Evolutionary conservation across 2,888 invertebrate species (phyloP).

Genomic region (Pyrocoelia pectoralis): DNA sequence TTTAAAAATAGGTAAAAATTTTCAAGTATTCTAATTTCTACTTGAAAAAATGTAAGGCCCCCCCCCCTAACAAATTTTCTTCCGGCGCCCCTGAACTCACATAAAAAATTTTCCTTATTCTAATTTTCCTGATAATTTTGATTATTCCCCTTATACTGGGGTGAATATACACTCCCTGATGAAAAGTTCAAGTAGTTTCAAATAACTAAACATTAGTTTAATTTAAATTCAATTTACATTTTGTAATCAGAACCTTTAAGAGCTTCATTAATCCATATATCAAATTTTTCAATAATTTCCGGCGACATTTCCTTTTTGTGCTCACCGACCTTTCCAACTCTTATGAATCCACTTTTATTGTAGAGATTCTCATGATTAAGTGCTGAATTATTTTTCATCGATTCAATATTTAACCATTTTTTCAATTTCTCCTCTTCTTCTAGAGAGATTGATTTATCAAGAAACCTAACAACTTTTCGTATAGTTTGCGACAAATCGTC

Average conservation of each 20-base stretch:
- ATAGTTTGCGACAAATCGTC: slow-evolving; percentile 29
- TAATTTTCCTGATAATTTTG: too few species aligned
- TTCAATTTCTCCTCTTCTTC: slow-evolving; percentile 54
- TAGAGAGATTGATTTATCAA: slow-evolving; percentile 45
- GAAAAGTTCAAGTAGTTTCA: too few species aligned
- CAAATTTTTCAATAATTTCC: slow-evolving; percentile 16
- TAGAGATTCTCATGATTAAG: slow-evolving; percentile 51
- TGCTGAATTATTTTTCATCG: slow-evolving; percentile 62
- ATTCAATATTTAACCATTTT: slow-evolving; percentile 61
- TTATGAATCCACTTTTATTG: slow-evolving; percentile 10
- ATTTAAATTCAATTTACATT: too few species aligned
- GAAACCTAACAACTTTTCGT: slow-evolving; percentile 23
- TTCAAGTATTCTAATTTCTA: too few species aligned
- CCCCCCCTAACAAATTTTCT: too few species aligned
- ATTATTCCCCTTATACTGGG: too few species aligned
- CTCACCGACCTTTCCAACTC: slow-evolving; percentile 16
- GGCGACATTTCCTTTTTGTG: slow-evolving; percentile 15
- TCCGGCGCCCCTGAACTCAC: too few species aligned
- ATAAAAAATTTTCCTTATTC: too few species aligned
- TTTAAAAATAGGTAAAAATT: too few species aligned
- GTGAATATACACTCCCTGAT: too few species aligned
- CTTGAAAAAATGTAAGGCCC: too few species aligned
- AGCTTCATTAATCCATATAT: slow-evolving; percentile 14
- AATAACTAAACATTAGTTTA: too few species aligned
- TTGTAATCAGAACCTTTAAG: slow-evolving; percentile 5